Evolutionary conservation across 2,888 invertebrate species (phyloP), one percentile per base, ranked within the genome.

Genomic region (Camponotus fellah): DNA sequence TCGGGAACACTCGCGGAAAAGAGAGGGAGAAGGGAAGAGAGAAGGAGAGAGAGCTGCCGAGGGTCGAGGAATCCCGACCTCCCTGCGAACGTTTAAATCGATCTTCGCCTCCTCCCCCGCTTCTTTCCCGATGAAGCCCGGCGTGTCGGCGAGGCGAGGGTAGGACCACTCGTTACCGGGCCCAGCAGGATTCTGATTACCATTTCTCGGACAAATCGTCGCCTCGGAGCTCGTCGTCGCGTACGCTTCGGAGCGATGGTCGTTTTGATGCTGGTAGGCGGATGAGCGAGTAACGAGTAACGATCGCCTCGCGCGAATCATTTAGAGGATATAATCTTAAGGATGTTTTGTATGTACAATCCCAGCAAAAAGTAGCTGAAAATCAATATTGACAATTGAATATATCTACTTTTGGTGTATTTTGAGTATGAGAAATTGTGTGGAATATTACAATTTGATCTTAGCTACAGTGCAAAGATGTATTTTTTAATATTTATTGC

Each of bases 151-250:
- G 46, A 46, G 14, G 14, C 46, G n/a, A 6, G n/a, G 17, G 8
- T 2, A 76, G 86, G 82, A 80, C 86, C 85, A 69, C 85, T 86
- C 91, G 90, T 90, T 90, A 90, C 91, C 86, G 64, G 65, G 82
- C 90, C 21, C 90, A 90, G 90, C 90, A 84, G 90, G 90, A 85
- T 84, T 85, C 90, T 91, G 91, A 90, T 90, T 90, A 90, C 90
- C 90, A 90, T 90, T 90, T 91, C 90, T 90, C 81, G 88, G 91
- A 90, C 91, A 90, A 90, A 90, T 90, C 91, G 90, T 91, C 90
- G 91, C 90, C 91, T 85, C 85, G 84, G 86, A 84, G 72, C 84
- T 74, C 85, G 84, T 84, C 84, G 84, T 76, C 81, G 83, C 75
- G 65, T 43, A 43, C 68, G 56, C 53, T 83, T 76, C 21, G 65